phyloP scores from a whole-genome alignment of 1,140 invertebrate genomes.

The Theocolax elegans region DNA sequence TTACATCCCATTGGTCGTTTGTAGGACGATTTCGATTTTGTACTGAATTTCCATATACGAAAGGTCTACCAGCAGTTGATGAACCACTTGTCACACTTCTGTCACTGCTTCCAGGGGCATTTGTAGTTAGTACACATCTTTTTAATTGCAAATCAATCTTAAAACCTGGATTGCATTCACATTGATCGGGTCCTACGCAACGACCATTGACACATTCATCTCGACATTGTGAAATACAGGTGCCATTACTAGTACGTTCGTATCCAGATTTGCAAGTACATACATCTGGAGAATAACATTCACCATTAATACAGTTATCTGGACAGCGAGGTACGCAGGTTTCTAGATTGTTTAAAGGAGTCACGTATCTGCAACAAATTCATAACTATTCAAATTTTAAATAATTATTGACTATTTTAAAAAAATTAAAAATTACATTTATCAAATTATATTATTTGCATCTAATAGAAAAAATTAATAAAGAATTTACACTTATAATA shows the following conservation, averaged over 20 bases:
- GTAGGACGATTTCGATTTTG: no score
- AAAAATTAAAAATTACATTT: background rate
- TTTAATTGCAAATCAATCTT: conserved; percentile 7
- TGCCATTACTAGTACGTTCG: background rate
- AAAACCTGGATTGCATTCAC: conserved; percentile 48
- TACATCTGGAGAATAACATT: conserved; percentile 51
- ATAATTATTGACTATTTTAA: no score
- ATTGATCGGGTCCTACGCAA: conserved; percentile 46
- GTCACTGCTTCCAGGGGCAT: no score
- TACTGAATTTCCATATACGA: no score
- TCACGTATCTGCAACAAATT: conserved; percentile 50
- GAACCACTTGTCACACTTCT: no score
- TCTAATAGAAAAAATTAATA: no score
- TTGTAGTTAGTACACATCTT: no score
- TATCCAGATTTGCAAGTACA: conserved; percentile 55
- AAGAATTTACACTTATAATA: no score
- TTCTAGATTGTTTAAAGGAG: conserved; percentile 52
- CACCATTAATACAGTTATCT: conserved; percentile 48
- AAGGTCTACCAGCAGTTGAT: no score
- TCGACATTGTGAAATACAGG: conserved; percentile 31
- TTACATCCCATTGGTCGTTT: no score
- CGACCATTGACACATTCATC: conserved; percentile 47
- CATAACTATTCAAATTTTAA: no score
- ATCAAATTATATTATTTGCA: no score
- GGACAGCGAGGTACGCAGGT: conserved; percentile 53